Base-by-base conservation (phyloP, 2,113 vertebrate species). In the Boulengeromyrus knoepffleri region DNA sequence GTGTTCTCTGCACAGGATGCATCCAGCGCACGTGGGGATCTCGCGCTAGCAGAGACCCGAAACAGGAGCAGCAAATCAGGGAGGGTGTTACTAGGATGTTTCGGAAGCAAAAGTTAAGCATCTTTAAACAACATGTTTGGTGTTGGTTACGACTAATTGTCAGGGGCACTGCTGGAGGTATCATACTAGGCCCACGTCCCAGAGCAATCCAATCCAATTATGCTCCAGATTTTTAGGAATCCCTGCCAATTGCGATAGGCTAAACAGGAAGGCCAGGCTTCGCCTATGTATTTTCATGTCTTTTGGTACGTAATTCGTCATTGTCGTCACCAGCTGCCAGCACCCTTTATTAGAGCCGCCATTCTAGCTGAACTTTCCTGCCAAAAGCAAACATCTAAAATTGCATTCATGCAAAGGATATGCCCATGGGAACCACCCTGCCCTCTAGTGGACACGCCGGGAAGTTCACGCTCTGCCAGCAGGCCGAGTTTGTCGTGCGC, bases 401-500 rank as follows among this genome's bases (percentile, higher is more conserved):
- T 47, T 52, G 12, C 6, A 31, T 56, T 9, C 8, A 85, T 84
- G 36, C 9, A 80, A 80, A 45, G 19, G 56, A 45, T 84, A 84
- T 21, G 39, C 10, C 45, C 83, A 85, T 10, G 24, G 36, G 27
- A 39, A 12, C n/a, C n/a, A 47, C 13, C 85, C 10, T 87, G 85
- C 85, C 85, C 85, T 87, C 39, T 87, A 87, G 21, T 56, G 36
- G 50, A 39, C 49, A 87, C 31, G 21, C 31, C 3, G 0, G 49
- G 47, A 53, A 56, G 85, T 53, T 87, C 27, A 15, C n/a, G 27
- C 27, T 27, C 47, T 7, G 50, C 31, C 50, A 87, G 85, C 92
- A 90, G 88, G 87, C 86, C 19, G n/a, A 92, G 94, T 95, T 94
- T 95, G 92, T 93, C 84, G 66, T 91, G 93, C 92, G 92, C 92